Evolutionary conservation across 2,888 invertebrate genomes (phyloP).

Genomic region (Hesperia comma): DNA sequence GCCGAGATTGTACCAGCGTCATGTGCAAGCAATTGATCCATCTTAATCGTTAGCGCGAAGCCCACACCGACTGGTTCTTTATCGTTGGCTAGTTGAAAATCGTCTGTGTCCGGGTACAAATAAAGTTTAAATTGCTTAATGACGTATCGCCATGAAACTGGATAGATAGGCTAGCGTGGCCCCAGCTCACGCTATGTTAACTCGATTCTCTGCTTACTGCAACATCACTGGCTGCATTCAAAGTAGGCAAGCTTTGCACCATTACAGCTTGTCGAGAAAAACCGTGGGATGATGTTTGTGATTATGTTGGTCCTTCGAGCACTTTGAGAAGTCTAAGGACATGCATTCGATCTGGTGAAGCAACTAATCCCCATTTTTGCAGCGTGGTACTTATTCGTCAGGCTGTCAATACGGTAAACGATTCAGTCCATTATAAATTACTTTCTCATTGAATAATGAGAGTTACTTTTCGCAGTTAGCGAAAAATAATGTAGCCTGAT

Average conservation of each 20-base stretch:
- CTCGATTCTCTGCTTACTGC: slow-evolving; percentile 32
- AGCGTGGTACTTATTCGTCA: no score
- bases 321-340: not conserved
- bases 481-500: no score
- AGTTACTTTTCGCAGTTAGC: no score
- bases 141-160: slow-evolving; percentile 22
- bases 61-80: slow-evolving; percentile 37
- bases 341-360: no score
- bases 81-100: slow-evolving; percentile 4
- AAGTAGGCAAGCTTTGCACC: slow-evolving; percentile 20
- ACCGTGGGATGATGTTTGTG: slow-evolving; percentile 3
- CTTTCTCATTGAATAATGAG: no score
- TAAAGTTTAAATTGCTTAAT: slow-evolving; percentile 15
- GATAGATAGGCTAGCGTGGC: slow-evolving; percentile 23
- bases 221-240: slow-evolving; percentile 27
- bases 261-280: slow-evolving; percentile 2
- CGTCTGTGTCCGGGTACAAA: not conserved
- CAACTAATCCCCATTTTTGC: no score
- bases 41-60: slow-evolving; percentile 35
- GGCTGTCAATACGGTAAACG: no score
- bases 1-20: slow-evolving; percentile 32
- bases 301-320: slow-evolving; percentile 5
- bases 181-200: slow-evolving; percentile 28
- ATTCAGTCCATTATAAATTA: no score
- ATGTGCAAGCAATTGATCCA: slow-evolving; percentile 38